phyloP scores from a whole-genome alignment of 2,888 invertebrate species.

The Zhuqinia jingwanae region DNA sequence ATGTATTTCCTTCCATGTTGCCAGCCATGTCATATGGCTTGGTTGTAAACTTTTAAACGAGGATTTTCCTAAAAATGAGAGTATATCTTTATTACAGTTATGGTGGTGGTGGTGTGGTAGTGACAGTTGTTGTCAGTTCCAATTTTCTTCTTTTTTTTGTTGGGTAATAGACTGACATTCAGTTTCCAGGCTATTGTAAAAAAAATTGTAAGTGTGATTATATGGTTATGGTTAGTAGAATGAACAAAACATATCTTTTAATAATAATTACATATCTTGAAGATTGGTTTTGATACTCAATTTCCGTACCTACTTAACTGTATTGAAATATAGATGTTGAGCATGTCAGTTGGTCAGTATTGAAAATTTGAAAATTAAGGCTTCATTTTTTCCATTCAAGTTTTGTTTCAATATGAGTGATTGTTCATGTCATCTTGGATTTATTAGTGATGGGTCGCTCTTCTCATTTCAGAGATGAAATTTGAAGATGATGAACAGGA shows the following conservation, averaged over 20 bases:
- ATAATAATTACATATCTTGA: no score
- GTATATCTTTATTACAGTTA: background rate
- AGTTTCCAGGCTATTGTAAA: background rate
- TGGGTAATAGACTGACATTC: slow-evolving; percentile 3
- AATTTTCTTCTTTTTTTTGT: slow-evolving; percentile 52
- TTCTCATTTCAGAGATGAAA: background rate
- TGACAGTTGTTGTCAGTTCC: slow-evolving; percentile 44
- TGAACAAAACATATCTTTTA: no score
- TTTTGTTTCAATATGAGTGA: slow-evolving; percentile 21
- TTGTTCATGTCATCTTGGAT: slow-evolving; percentile 20
- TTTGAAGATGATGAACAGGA: background rate
- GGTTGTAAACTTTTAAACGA: background rate
- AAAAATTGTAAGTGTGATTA: no score
- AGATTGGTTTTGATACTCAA: background rate
- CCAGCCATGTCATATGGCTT: slow-evolving; percentile 36
- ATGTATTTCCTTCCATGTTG: slow-evolving; percentile 9
- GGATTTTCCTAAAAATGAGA: background rate
- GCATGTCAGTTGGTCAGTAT: slow-evolving; percentile 17
- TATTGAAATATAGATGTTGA: background rate
- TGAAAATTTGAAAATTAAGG: background rate
- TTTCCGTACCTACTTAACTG: background rate
- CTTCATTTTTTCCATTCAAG: background rate
- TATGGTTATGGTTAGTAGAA: no score
- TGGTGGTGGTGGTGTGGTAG: background rate
- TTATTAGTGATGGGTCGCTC: slow-evolving; percentile 28